These are phyloP conservation scores for Euzetes globulus DNA, from an alignment of 2,888 invertebrate species.

Conservation along the genomic window DNA sequence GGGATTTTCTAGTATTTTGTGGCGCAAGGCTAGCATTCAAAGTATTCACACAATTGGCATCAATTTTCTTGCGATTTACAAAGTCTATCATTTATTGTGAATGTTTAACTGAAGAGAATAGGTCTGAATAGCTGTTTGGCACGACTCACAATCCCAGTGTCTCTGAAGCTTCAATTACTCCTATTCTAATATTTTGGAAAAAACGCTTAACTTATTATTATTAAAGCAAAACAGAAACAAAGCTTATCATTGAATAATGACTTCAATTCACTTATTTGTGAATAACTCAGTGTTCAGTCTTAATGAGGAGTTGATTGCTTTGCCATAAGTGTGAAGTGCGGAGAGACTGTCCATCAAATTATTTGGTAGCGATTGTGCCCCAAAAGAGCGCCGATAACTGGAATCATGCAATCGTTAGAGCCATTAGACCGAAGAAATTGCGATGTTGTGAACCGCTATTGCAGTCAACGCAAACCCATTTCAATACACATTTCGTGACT, in stretches of 20 bases:
- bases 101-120: not conserved
- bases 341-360: conserved; percentile 19
- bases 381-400: conserved; percentile 16
- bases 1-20: not conserved
- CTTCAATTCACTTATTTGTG: not conserved
- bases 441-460: not conserved
- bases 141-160: not conserved
- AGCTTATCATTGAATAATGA: not conserved
- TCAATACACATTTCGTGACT: conserved; percentile 19
- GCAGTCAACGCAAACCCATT: conserved; percentile 1
- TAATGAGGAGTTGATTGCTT: conserved; percentile 21
- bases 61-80: not conserved
- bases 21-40: not conserved
- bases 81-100: not conserved
- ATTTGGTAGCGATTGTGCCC: conserved; percentile 8
- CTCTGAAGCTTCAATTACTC: not conserved
- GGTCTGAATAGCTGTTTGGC: not conserved
- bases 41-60: not conserved
- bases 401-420: conserved; percentile 17
- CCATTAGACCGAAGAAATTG: conserved; percentile 11
- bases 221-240: not conserved
- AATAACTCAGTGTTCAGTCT: not conserved
- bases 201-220: conserved; percentile 1
- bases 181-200: not conserved
- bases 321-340: conserved; percentile 12